A percentile compares a stretch with the other conserved stretches of the same genome.
These are phyloP conservation scores for Prorops nasuta DNA, from an alignment of 1,140 invertebrate genomes.

Conservation along the genomic window DNA sequence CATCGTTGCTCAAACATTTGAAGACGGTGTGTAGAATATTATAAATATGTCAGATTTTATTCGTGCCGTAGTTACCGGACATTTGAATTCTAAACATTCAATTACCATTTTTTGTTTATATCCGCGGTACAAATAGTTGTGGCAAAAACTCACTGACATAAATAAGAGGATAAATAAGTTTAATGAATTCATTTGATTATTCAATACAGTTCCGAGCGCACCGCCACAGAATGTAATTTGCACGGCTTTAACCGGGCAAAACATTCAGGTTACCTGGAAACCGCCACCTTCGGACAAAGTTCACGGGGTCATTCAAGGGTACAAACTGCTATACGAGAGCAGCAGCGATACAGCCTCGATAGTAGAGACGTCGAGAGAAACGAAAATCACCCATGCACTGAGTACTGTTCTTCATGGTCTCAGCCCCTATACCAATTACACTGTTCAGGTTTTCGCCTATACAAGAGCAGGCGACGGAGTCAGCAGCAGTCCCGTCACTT, in stretches of 20 bases:
- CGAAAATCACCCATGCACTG: slow-evolving; percentile 60
- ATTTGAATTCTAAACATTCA: too few species aligned
- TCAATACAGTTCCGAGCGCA: slow-evolving; percentile 64
- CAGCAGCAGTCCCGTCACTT: slow-evolving; percentile 65
- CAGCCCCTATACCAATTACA: slow-evolving; percentile 73
- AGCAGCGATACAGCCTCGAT: slow-evolving; percentile 26
- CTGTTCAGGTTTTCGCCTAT: slow-evolving; percentile 76
- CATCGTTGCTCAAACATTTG: slow-evolving; percentile 71
- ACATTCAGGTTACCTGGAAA: slow-evolving; percentile 75
- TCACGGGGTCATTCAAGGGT: slow-evolving; percentile 77
- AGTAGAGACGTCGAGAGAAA: slow-evolving; percentile 56
- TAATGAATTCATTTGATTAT: too few species aligned
- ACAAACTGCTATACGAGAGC: slow-evolving; percentile 76
- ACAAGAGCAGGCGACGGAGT: slow-evolving; percentile 77
- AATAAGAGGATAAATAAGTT: too few species aligned
- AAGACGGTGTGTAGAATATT: slow-evolving; percentile 70
- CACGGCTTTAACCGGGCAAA: slow-evolving; percentile 66
- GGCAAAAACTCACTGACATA: too few species aligned
- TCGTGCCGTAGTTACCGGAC: too few species aligned
- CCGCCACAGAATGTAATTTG: slow-evolving; percentile 67
- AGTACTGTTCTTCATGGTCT: slow-evolving; percentile 63
- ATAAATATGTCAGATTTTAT: too few species aligned
- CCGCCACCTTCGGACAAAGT: slow-evolving; percentile 67
- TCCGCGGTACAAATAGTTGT: too few species aligned
- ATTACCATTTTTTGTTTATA: too few species aligned